A percentile compares a stretch with the other conserved stretches of the same genome.
phyloP scores from a whole-genome alignment of 2,797 vertebrate genomes.

The Emys orbicularis region DNA sequence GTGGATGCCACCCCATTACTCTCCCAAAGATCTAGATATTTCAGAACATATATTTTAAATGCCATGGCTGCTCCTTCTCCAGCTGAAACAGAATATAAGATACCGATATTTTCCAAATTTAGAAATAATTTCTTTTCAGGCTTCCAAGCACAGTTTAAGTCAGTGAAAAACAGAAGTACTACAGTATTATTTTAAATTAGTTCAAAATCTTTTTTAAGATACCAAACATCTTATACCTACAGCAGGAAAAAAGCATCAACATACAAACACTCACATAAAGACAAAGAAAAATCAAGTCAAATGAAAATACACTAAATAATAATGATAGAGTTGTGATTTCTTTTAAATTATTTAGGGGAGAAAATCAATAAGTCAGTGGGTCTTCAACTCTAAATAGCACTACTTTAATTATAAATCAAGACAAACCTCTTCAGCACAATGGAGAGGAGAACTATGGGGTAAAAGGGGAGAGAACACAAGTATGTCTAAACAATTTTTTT shows the following conservation, averaged over 20 bases:
- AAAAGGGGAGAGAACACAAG: too few relatives aligned
- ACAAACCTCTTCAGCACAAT: background rate
- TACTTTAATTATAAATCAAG: background rate
- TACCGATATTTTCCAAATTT: background rate
- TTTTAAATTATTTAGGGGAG: background rate
- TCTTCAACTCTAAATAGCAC: background rate
- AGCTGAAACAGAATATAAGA: background rate
- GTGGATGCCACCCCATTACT: too few relatives aligned
- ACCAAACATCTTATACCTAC: background rate
- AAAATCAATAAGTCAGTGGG: background rate
- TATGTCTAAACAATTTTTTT: background rate
- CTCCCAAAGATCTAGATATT: background rate
- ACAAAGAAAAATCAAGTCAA: background rate
- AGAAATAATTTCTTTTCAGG: background rate
- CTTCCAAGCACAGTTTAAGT: background rate
- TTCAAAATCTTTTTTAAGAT: background rate
- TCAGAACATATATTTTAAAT: background rate
- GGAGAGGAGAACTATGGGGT: background rate
- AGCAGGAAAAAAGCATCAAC: background rate
- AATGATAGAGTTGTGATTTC: background rate
- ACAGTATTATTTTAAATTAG: background rate
- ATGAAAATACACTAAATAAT: background rate
- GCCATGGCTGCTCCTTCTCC: background rate
- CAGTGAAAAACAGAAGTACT: fast-evolving
- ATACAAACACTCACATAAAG: background rate